Base-by-base conservation (phyloP, 2,888 invertebrate genomes). In the Druceiella hillmani region DNA sequence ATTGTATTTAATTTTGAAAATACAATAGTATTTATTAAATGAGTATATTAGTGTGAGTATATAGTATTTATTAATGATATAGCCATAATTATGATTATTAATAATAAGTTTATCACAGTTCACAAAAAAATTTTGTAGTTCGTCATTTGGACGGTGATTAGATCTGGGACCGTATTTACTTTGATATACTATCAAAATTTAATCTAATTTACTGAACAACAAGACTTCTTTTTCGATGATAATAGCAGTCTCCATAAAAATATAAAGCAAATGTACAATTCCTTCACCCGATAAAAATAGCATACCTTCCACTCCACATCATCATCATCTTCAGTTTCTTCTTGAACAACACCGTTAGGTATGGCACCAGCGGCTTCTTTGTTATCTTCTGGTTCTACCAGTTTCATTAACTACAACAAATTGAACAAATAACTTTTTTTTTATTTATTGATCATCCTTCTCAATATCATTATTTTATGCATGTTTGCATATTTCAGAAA, bases 271-370 rank as follows among this genome's bases (percentile, higher is more conserved):
- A 9, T 43, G 22, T 27, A 15, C 33, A 38, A 43, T 37, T 46
- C 31, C 25, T 38, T 34, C 31, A 38, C 25, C 20, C 17, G 34
- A 33, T 28, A 15, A 20, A 20, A 32, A 24, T 39, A n/a, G n/a
- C n/a, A n/a, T 59, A 79, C 81, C 73, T 82, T 81, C 83, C 83
- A 84, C 48, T 80, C 81, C 52, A 78, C 78, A 54, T 75, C 73
- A 46, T 78, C 79, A 40, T 66, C 68, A 16, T 69, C 67, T 47
- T 75, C 72, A 9, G 60, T 56, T 46, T 59, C 64, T 39, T 73
- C 65, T 12, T 51, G 59, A 3, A 62, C 54, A 36, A 68, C 64
- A 31, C 75, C 76, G 42, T 74, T 74, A 34, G 64, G 64, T n/a
- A n/a, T n/a, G n/a, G n/a, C n/a, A 24, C 60, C 59, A 16, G 49